Percentiles rank a stretch among this genome's conserved stretches.
phyloP scores from a whole-genome alignment of 1,140 invertebrate species.

The Drosophila cardini region DNA sequence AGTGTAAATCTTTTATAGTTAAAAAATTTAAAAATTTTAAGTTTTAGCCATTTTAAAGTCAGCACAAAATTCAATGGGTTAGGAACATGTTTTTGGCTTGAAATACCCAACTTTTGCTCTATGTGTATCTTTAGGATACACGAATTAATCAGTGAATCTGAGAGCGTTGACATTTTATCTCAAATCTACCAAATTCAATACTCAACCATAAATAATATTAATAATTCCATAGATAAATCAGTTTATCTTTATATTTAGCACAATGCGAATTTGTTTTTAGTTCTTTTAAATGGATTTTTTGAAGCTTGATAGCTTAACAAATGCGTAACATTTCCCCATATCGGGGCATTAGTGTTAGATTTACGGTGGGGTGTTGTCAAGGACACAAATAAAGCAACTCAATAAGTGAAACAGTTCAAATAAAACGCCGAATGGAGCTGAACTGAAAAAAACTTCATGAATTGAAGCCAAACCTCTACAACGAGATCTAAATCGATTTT shows the following conservation, averaged over 20 bases:
- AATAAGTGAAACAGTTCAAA: constrained; percentile 36
- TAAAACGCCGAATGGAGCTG: constrained; percentile 16
- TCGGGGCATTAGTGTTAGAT: constrained; percentile 27
- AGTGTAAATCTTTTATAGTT: too few relatives aligned
- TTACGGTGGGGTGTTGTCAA: constrained; percentile 24
- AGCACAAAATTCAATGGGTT: too few relatives aligned
- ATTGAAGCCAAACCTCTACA: constrained; percentile 24
- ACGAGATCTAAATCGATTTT: constrained; percentile 49
- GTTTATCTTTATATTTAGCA: constrained; percentile 7
- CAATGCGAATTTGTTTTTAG: constrained; percentile 13
- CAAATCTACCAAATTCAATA: neutral
- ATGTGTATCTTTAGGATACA: too few relatives aligned
- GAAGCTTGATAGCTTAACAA: constrained; percentile 2
- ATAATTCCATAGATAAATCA: neutral
- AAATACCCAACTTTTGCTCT: too few relatives aligned
- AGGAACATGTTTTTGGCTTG: too few relatives aligned
- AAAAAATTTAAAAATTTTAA: too few relatives aligned
- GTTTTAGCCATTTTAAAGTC: too few relatives aligned
- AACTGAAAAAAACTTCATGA: constrained; percentile 8
- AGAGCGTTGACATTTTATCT: constrained; percentile 11
- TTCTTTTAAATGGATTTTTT: neutral
- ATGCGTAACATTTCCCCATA: constrained; percentile 31
- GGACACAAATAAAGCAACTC: constrained; percentile 30
- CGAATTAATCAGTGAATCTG: neutral
- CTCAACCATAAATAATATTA: neutral